phyloP scores from a whole-genome alignment of 1,140 invertebrate genomes.

The Prorops nasuta region DNA sequence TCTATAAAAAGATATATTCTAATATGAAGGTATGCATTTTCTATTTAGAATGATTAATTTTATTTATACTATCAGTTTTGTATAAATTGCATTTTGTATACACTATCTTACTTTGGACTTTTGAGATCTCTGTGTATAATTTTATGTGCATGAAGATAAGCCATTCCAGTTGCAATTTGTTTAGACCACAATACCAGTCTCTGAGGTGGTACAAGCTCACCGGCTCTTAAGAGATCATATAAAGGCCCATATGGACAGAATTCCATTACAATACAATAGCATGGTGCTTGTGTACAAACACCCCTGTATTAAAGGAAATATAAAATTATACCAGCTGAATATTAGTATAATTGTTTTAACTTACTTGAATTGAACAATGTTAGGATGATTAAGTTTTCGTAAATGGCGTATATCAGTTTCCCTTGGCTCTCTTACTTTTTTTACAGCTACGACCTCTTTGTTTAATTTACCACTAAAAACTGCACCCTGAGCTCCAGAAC shows the following conservation, averaged over 20 bases:
- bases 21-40: too few species aligned
- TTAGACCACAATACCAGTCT: constrained; percentile 90
- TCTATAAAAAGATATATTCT: too few species aligned
- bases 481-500: constrained; percentile 93
- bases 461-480: constrained; percentile 88
- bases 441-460: constrained; percentile 89
- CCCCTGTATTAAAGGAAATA: constrained; percentile 62
- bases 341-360: constrained; percentile 33
- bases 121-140: constrained; percentile 97
- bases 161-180: constrained; percentile 95
- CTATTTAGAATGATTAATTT: too few species aligned
- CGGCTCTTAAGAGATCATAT: constrained; percentile 84
- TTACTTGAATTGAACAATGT: constrained; percentile 93
- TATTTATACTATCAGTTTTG: too few species aligned
- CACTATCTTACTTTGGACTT: constrained; percentile 94
- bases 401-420: constrained; percentile 95
- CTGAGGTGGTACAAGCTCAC: constrained; percentile 77
- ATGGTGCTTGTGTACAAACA: constrained; percentile 89
- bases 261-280: constrained; percentile 97
- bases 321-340: neutral
- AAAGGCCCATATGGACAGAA: constrained; percentile 94
- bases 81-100: too few species aligned
- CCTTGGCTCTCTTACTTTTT: constrained; percentile 89
- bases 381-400: constrained; percentile 91
- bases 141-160: constrained; percentile 93